Base-by-base conservation (phyloP, 2,888 invertebrate species). In the Schizaphis graminum region DNA sequence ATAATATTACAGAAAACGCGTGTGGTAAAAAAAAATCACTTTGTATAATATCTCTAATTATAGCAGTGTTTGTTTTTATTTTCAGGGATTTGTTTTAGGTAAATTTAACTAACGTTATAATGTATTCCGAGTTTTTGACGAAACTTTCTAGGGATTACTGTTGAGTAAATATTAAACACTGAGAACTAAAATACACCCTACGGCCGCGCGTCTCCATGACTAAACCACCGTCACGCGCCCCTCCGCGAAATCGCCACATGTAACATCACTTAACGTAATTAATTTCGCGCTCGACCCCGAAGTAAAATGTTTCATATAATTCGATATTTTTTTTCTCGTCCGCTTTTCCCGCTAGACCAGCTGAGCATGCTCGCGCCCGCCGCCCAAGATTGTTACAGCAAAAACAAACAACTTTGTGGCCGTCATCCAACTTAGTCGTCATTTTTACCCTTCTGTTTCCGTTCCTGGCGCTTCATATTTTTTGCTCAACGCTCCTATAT, bases 241-340 rank as follows among this genome's bases (percentile, higher is more conserved):
- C 87, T 87, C 47, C 77, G 77, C n/a, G 44, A 44, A 85, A 85
- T 91, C 85, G 44, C 56, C 91, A 61, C 57, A 35, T n/a, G 86
- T 88, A 91, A 92, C 67, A 44, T 67, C 93, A 90, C 93, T 94
- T 90, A 90, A 85, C 56, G 90, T 86, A 91, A 94, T 94, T 94
- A 94, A 94, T 90, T 94, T 94, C 61, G 86, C 61, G 47, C 93
- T 94, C 61, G 90, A 61, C 84, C 93, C 86, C 24, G 28, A 53
- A 67, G 41, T 49, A 88, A 88, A 87, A 67, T 41, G 87, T 67
- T 67, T 28, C n/a, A 44, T 49, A 87, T 92, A 87, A 92, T 92
- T 92, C 88, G 92, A 92, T 92, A n/a, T 92, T 86, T 92, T 5
- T 56, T 67, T 41, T 21, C 77, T 8, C 3, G 21, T 77, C 21